These are phyloP conservation scores for Mustela nigripes DNA, from an alignment of 2,113 vertebrate genomes.

Conservation along the genomic window DNA sequence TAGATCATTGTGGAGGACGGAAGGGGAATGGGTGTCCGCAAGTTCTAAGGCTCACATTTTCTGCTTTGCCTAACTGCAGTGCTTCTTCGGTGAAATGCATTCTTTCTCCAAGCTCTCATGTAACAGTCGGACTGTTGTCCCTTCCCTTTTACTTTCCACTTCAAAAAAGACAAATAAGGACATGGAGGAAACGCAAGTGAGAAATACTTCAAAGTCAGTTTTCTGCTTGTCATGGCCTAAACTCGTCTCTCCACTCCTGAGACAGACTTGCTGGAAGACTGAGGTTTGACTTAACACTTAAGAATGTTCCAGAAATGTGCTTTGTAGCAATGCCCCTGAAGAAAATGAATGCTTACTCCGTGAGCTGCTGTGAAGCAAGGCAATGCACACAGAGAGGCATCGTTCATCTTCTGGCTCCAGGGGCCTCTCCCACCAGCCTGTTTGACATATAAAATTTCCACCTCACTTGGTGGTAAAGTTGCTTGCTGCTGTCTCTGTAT, in stretches of 20 bases:
- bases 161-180: slow-evolving; percentile 82
- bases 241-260: slow-evolving; percentile 80
- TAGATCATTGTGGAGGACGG: neutral
- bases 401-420: slow-evolving; percentile 76
- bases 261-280: slow-evolving; percentile 75
- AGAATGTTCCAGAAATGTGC: slow-evolving; percentile 80
- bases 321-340: slow-evolving; percentile 81
- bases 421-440: slow-evolving; percentile 67
- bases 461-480: slow-evolving; percentile 76
- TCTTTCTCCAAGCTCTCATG: slow-evolving; percentile 70
- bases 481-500: slow-evolving; percentile 36
- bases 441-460: slow-evolving; percentile 76
- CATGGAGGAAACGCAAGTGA: slow-evolving; percentile 80
- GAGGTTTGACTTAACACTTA: slow-evolving; percentile 82
- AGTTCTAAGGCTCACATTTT: neutral
- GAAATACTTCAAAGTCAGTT: slow-evolving; percentile 81
- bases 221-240: slow-evolving; percentile 85
- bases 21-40: rapidly evolving
- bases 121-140: slow-evolving; percentile 71
- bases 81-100: neutral
- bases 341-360: slow-evolving; percentile 78
- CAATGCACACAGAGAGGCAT: slow-evolving; percentile 69
- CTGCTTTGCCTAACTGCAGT: neutral
- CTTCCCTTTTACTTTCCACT: slow-evolving; percentile 83
- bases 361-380: slow-evolving; percentile 76